Evolutionary conservation across 2,113 vertebrate genomes (phyloP).

Genomic region (Lagenorhynchus albirostris): DNA sequence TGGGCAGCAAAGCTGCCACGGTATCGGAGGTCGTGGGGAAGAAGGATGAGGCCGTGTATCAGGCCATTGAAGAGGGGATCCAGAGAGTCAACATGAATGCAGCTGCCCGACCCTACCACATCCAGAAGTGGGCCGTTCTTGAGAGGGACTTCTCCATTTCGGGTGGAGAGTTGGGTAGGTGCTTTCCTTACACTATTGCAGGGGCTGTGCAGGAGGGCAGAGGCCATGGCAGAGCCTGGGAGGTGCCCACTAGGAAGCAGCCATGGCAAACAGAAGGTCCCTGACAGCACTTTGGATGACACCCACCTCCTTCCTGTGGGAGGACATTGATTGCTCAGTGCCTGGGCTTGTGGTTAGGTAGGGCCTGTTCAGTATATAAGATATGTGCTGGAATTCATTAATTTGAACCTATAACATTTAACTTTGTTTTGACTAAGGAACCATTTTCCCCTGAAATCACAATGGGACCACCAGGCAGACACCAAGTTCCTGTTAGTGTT

Average conservation of each 20-base stretch:
- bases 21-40: constrained; percentile 84
- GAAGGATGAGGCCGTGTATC: constrained; percentile 81
- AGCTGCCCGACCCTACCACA: constrained; percentile 85
- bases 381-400: background rate
- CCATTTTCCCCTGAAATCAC: background rate
- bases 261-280: background rate
- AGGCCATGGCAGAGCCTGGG: background rate
- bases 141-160: constrained; percentile 89
- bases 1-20: constrained; percentile 85
- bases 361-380: background rate
- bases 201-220: background rate
- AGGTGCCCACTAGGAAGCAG: background rate
- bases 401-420: background rate
- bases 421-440: background rate
- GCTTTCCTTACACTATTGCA: background rate
- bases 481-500: background rate
- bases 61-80: constrained; percentile 88
- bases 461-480: background rate
- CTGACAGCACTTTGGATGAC: background rate
- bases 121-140: constrained; percentile 90
- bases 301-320: background rate
- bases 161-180: constrained; percentile 91
- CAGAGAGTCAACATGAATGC: constrained; percentile 84
- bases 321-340: background rate
- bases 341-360: background rate